Evolutionary conservation across 2,113 vertebrate species (phyloP).

Genomic region (Chloroceryle aenea): DNA sequence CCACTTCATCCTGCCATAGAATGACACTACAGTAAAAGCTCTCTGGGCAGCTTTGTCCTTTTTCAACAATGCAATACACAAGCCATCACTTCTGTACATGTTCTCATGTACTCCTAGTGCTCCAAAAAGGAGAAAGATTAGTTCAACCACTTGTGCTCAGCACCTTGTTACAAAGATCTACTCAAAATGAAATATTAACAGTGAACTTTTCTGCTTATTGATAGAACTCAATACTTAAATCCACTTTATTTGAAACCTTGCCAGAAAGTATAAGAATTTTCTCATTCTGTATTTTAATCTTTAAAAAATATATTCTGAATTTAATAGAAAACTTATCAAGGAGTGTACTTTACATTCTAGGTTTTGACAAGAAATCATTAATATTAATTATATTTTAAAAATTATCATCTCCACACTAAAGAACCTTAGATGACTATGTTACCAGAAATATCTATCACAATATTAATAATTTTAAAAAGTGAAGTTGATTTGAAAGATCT

Average conservation of each 20-base stretch:
- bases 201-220: not conserved
- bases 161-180: not conserved
- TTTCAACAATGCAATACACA: not conserved
- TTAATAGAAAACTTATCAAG: not conserved
- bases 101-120: not conserved
- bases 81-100: not conserved
- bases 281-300: conserved; percentile 10
- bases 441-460: conserved; percentile 65
- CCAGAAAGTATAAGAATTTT: conserved; percentile 1
- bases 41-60: not conserved
- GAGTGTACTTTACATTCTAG: conserved; percentile 29
- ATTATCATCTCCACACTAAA: conserved; percentile 26
- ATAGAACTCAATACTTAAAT: conserved; percentile 26
- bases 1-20: not conserved
- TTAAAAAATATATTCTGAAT: conserved; percentile 38
- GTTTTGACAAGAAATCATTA: conserved; percentile 65
- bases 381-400: conserved; percentile 66
- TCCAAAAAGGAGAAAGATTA: not conserved
- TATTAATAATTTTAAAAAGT: conserved; percentile 50
- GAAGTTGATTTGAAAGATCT: conserved; percentile 22
- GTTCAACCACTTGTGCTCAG: not conserved
- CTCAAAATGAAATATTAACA: conserved; percentile 26
- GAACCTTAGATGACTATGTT: conserved; percentile 40
- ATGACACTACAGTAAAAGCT: not conserved
- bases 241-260: conserved; percentile 39